Percentiles rank a stretch among this genome's conserved stretches.
These are phyloP conservation scores for Meandrina meandrites DNA, from an alignment of 92 coral and sea anemone genomes.

Conservation along the genomic window DNA sequence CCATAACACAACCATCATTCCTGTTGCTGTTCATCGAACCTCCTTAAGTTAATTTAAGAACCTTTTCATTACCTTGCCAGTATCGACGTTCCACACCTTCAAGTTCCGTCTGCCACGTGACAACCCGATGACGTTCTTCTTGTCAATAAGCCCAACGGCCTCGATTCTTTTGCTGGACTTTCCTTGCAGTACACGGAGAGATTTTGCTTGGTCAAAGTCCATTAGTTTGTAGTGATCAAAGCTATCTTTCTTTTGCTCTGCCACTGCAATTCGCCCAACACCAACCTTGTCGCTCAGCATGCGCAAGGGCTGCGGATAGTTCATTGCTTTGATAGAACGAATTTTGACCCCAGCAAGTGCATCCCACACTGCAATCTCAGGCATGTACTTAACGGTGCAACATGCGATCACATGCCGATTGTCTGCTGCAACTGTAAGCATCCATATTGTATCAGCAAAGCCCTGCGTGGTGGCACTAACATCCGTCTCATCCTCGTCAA, in stretches of 20 bases:
- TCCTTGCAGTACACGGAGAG: conserved; percentile 75
- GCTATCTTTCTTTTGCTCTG: conserved; percentile 64
- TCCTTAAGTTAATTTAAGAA: no score
- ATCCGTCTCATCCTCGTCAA: conserved; percentile 80
- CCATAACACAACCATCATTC: no score
- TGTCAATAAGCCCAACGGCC: conserved; percentile 81
- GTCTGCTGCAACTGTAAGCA: conserved; percentile 64
- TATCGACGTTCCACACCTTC: conserved; percentile 85
- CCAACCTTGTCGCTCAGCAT: conserved; percentile 73
- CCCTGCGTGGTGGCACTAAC: conserved; percentile 53
- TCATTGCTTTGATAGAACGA: conserved; percentile 56
- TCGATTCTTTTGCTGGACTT: conserved; percentile 93
- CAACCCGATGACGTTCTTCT: conserved; percentile 69
- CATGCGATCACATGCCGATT: conserved; percentile 76
- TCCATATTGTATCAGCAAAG: conserved; percentile 77
- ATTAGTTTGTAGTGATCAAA: conserved; percentile 77
- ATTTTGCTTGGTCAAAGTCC: conserved; percentile 69
- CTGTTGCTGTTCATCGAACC: no score
- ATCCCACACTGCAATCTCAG: conserved; percentile 86
- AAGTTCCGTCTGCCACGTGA: conserved; percentile 91
- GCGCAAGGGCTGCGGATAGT: conserved; percentile 75
- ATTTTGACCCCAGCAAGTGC: conserved; percentile 70
- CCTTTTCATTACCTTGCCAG: conserved; percentile 64
- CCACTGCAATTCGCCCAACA: conserved; percentile 83
- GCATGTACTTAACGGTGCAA: conserved; percentile 71